Base-by-base conservation (phyloP, 2,888 invertebrate species). In the Drosophila nr. medialis region DNA sequence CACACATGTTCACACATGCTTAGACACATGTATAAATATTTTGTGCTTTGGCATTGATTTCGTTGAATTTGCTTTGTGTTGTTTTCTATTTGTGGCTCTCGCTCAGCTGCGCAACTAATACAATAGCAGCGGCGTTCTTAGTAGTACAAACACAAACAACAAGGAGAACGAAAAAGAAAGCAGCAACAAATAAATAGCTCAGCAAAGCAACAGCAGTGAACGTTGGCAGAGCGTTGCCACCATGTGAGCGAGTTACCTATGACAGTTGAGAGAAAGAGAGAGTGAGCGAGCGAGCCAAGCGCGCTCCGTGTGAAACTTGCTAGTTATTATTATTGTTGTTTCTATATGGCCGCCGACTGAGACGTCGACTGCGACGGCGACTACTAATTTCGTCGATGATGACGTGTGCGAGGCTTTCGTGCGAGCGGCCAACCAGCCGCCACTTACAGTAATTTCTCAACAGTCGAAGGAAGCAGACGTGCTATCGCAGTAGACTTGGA, bases 301-400 rank as follows among this genome's bases (percentile, higher is more conserved):
- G 42, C 21, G 42, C 42, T 42, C 21, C 6, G 42, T 42, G 21
- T 55, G 40, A 48, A 38, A 34, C 36, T 40, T 15, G 30, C 42
- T 15, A 30, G 13, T 27, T 66, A 36, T 36, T 51, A 6, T 34
- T 64, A 61, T 45, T 68, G 48, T 53, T 76, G 63, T 60, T 63
- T 67, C 49, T 64, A 53, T 67, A 63, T 59, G 56, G 27, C 55
- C 42, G 45, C 30, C 64, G 65, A 60, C 70, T 30, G 53, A 54
- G 56, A 40, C 65, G 54, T 36, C 64, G 54, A 60, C 69, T 8
- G 15, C 5, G 21, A 15, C 42, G 45, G 54, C 64, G 64, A 62
- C 65, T 56, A 86, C 86, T 90, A 91, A 84, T 86, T 91, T 86
- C 61, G 89, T 90, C 86, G 89, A 86, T 91, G 91, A 80, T 74